Percentiles rank a stretch among this genome's conserved stretches.
These are phyloP conservation scores for Heliconius nattereri DNA, from an alignment of 1,140 invertebrate genomes.

Conservation along the genomic window DNA sequence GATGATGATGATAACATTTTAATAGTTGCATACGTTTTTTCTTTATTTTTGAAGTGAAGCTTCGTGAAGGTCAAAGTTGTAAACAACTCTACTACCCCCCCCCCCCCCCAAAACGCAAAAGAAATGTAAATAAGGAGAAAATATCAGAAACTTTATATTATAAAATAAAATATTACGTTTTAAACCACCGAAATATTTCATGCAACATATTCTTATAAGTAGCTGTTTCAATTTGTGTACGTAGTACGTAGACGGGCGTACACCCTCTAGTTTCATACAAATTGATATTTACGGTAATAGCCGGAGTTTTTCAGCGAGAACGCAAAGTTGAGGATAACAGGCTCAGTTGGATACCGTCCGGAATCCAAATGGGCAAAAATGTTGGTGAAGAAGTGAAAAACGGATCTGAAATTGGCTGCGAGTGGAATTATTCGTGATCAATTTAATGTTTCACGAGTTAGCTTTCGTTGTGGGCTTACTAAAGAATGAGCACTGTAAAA, in stretches of 20 bases:
- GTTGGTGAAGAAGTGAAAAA: conserved; percentile 64
- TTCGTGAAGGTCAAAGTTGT: background rate
- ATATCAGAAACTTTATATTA: background rate
- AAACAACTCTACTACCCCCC: background rate
- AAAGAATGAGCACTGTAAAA: conserved; percentile 38
- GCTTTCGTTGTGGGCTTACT: conserved; percentile 43
- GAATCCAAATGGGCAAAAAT: conserved; percentile 70
- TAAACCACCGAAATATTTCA: conserved; percentile 21
- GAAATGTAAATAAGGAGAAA: background rate
- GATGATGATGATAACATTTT: too few species aligned
- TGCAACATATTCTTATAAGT: conserved; percentile 34
- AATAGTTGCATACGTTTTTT: too few species aligned
- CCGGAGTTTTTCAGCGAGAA: conserved; percentile 70
- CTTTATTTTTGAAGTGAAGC: background rate
- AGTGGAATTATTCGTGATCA: conserved; percentile 60
- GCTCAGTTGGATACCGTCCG: conserved; percentile 63
- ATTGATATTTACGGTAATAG: conserved; percentile 78
- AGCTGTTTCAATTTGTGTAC: conserved; percentile 68
- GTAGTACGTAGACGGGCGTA: conserved; percentile 46
- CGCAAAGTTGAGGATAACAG: conserved; percentile 73
- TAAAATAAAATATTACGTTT: conserved; percentile 8
- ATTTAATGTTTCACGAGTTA: conserved; percentile 59
- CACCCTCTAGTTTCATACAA: conserved; percentile 74
- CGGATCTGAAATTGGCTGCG: conserved; percentile 57
- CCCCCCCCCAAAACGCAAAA: background rate